Percentiles rank a stretch among this genome's conserved stretches.
phyloP scores from a whole-genome alignment of 2,113 vertebrate species.

The Elaphurus davidianus region DNA sequence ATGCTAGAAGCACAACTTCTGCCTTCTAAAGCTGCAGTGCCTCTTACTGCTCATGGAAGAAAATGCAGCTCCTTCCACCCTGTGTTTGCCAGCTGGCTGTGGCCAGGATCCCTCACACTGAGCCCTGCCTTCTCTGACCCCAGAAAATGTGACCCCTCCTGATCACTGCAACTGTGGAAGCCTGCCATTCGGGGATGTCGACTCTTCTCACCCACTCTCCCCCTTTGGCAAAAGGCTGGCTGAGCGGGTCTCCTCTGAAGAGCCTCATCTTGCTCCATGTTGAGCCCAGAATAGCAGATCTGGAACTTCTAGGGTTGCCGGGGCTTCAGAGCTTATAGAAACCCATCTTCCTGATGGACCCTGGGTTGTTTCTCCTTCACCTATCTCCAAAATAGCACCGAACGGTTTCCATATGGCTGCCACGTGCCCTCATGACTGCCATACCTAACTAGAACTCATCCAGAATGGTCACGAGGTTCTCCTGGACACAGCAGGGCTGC shows the following conservation, averaged over 20 bases:
- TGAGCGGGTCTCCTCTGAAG: no score
- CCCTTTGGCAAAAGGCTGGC: not conserved
- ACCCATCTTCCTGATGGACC: not conserved
- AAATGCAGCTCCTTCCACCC: not conserved
- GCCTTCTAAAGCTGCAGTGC: not conserved
- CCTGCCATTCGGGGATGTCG: not conserved
- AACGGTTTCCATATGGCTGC: not conserved
- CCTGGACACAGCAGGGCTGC: not conserved
- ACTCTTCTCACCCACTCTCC: not conserved
- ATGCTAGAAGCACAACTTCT: not conserved
- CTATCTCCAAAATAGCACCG: not conserved
- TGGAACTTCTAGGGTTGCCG: not conserved
- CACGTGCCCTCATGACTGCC: not conserved
- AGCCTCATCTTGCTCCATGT: not conserved
- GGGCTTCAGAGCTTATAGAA: not conserved
- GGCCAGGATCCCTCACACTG: not conserved
- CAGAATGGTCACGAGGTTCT: not conserved
- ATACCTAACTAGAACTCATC: not conserved
- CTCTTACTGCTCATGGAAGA: not conserved
- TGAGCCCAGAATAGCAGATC: not conserved
- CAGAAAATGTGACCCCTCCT: not conserved
- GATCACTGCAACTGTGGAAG: not conserved
- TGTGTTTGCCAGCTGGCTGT: not conserved
- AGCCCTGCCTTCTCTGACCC: not conserved
- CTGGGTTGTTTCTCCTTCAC: not conserved